Evolutionary conservation across 1,140 invertebrate genomes (phyloP), one percentile per base, ranked within the genome.

Genomic region (Caenorhabditis briggsae): DNA sequence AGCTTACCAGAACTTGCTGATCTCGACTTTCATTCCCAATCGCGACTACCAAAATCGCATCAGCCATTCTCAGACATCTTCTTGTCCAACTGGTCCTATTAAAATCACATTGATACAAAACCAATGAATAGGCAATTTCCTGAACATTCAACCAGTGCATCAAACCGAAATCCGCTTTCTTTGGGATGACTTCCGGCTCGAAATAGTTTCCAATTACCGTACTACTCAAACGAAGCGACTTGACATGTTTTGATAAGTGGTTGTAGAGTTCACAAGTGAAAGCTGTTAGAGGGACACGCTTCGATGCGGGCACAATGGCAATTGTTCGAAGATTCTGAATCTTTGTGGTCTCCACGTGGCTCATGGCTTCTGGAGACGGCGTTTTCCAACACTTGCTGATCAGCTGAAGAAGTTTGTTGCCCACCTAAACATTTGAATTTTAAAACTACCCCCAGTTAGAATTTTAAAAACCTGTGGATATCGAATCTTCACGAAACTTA

Each of bases 81-180:
- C 98, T 96, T 0, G 97, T 99, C 98, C 98, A 99, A 12, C 95
- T 94, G 2, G 96, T 97, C 70, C 97, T 95, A 18, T 95, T 95
- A 6, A 95, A 94, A 91, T 99, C 98, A 93, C 98, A 99, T 92
- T 99, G 97, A 93, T 99, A 99, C 8, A 99, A 91, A 0, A 97
- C 96, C 90, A 99, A 95, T 90, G 95, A 93, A 92, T 99, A 96
- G 88, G 97, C 96, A 93, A 99, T 98, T 93, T 99, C 98, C 93
- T 99, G 97, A 91, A 98, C 96, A 0, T 96, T 97, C 23, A 99
- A 93, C 98, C 98, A 99, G 5, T 96, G 96, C 84, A 96, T 97
- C 41, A 99, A 93, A 14, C 97, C 94, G 89, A 94, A 94, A 88
- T 94, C 93, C 83, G 92, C 90, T 41, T 90, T 87, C 88, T 92